Conservation (phyloP, 53 echinoderm and acorn worm species). For the Henricia sp. region DNA sequence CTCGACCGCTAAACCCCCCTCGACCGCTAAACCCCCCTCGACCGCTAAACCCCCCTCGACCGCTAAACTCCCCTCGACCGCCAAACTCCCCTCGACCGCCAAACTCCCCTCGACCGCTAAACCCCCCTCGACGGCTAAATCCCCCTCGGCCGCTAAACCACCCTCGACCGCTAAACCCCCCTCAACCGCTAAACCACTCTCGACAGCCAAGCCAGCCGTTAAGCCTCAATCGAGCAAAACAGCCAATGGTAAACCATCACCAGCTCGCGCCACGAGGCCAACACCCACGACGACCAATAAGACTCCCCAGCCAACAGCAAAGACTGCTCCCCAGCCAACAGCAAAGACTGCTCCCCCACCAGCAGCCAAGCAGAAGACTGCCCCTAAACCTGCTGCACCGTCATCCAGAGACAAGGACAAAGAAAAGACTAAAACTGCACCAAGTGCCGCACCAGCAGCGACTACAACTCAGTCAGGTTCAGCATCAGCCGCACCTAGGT, state of each 20-base stretch:
- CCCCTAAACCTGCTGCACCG: slow-evolving; percentile 25
- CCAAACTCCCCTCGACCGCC: not conserved
- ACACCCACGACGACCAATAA: slow-evolving; percentile 1
- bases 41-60: slow-evolving; percentile 37
- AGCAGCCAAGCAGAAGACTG: slow-evolving; percentile 31
- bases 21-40: slow-evolving; percentile 11
- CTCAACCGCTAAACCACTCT: not conserved
- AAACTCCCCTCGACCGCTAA: not conserved
- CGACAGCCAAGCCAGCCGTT: not conserved
- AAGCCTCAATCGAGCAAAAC: slow-evolving; percentile 16
- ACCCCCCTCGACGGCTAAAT: not conserved
- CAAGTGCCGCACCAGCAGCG: slow-evolving; percentile 30
- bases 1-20: not conserved
- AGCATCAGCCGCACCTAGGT: slow-evolving; percentile 52
- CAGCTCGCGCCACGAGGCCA: slow-evolving; percentile 7
- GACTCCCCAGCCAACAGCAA: slow-evolving; percentile 13
- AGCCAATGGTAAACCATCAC: slow-evolving; percentile 26
- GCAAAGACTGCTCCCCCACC: not conserved
- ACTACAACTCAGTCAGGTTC: slow-evolving; percentile 9
- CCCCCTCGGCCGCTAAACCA: slow-evolving; percentile 1
- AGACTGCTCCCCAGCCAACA: slow-evolving; percentile 14
- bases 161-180: not conserved
- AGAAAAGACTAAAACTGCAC: slow-evolving; percentile 42
- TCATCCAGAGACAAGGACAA: slow-evolving; percentile 45
- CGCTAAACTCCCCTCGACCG: slow-evolving; percentile 7